Evolutionary conservation across 1,140 invertebrate species (phyloP), one percentile per base, ranked within the genome.

Genomic region (Manduca sexta): DNA sequence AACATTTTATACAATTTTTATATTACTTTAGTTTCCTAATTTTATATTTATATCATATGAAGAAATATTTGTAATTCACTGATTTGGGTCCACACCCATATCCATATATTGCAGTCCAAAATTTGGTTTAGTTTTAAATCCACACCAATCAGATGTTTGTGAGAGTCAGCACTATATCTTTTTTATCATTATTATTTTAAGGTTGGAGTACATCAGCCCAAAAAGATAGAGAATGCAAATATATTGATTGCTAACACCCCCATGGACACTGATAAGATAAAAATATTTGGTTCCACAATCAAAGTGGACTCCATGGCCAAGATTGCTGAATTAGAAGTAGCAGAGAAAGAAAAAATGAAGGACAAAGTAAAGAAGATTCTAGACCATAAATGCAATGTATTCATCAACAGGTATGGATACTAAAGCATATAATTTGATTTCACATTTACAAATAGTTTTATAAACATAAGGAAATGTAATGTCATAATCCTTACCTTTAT

Each of bases 261-360:
- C 0, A 99, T 99, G 98, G 98, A 99, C 82, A 98, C 97, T 13
- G 98, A 99, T 73, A 99, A 99, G 88, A 98, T 99, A 57, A 99
- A 99, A 90, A 95, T 99, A n/a, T 99, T 99, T 89, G 98, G 98
- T 44, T 98, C 97, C 11, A 92, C 96, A 60, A 97, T 99, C 47
- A 93, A 96, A 69, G 98, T 99, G 1, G 98, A 99, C 84, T 98
- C 97, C 0, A 93, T 99, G 88, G 94, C 98, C 2, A 99, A 99
- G 85, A 97, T 99, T 49, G 98, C 98, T 11, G 98, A 99, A 76
- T 85, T 99, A 39, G 98, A 99, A 88, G 73, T 95, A 17, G 98
- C 98, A 14, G 98, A 99, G 73, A 99, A 99, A 80, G 96, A 99
- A 73, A 99, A 99, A 75, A 99, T 99, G 98, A 99, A 98, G 79